Evolutionary conservation across 1,140 invertebrate species (phyloP), one percentile per base, ranked within the genome.

Genomic region (Venturia canescens): DNA sequence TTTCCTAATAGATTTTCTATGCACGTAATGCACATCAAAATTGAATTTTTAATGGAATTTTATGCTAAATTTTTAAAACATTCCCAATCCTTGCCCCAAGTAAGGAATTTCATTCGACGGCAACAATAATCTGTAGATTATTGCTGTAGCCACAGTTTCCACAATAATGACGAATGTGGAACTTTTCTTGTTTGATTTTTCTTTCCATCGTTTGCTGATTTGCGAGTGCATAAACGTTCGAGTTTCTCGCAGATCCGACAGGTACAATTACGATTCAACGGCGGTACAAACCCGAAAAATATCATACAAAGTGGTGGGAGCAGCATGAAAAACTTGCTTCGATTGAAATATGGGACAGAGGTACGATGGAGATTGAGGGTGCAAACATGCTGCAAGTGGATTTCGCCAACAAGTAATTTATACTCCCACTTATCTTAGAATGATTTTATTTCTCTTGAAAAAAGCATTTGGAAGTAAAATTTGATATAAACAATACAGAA

Each of bases 381-480:
- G 84, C 90, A 63, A 97, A 97, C 0, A 92, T 98, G 82, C 92
- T 99, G 81, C 97, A 98, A 94, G 95, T 98, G 44, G 98, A 99
- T 91, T 99, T 99, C 94, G 98, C 98, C 15, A 99, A 99, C 90
- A 97, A 96, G 94, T 97, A 91, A 86, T 93, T 71, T 18, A 75
- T 13, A 57, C 26, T 53, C 4, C 11, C 66, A 53, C 78, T 77
- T 78, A 31, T 29, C 16, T 66, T 77, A 76, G 18, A n/a, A 34
- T 66, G 6, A 1, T 7, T 27, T 63, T 27, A 48, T 78, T 4
- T 23, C 50, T 38, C 15, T 44, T 44, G 38, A 44, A 6, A 15
- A 44, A 15, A 44, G 6, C 6, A 44, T 7, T 7, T 6, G n/a
- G n/a, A 57, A 57, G n/a, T 16, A 57, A 4, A 4, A 18, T 57